phyloP scores from a whole-genome alignment of 2,797 vertebrate species.

The Australoheros facetus region DNA sequence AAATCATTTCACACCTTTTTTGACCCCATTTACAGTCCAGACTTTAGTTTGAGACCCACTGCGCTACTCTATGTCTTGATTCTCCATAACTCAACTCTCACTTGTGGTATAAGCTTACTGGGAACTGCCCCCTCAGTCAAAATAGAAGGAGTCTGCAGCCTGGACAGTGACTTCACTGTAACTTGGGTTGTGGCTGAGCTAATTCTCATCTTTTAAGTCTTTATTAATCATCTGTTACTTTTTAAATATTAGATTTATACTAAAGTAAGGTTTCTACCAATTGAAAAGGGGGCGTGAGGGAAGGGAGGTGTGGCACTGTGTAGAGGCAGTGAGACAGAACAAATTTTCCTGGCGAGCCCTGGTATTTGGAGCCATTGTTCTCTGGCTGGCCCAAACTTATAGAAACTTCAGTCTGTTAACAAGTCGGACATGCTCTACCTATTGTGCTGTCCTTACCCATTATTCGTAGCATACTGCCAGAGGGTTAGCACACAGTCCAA shows the following conservation, averaged over 20 bases:
- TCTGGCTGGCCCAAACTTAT: background rate
- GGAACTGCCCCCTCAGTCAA: background rate
- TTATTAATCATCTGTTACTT: background rate
- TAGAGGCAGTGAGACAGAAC: slow-evolving; percentile 11
- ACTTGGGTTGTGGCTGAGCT: background rate
- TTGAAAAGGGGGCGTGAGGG: slow-evolving; percentile 43
- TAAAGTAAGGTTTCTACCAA: slow-evolving; percentile 36
- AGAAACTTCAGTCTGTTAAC: background rate
- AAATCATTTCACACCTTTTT: background rate
- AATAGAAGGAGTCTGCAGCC: background rate
- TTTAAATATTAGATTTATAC: background rate
- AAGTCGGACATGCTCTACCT: background rate
- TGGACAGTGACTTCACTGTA: background rate
- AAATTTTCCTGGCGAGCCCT: slow-evolving; percentile 35
- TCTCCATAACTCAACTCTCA: background rate
- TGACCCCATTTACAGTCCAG: background rate
- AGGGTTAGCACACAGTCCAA: background rate
- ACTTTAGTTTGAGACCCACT: background rate
- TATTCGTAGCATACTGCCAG: background rate
- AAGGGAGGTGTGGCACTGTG: slow-evolving; percentile 34
- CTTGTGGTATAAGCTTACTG: background rate
- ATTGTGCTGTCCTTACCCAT: background rate
- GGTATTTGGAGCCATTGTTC: slow-evolving; percentile 21
- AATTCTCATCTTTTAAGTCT: background rate
- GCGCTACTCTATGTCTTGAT: background rate